A percentile compares a stretch with the other conserved stretches of the same genome.
Conservation (phyloP, 2,888 invertebrate species). For the Diploptera punctata region DNA sequence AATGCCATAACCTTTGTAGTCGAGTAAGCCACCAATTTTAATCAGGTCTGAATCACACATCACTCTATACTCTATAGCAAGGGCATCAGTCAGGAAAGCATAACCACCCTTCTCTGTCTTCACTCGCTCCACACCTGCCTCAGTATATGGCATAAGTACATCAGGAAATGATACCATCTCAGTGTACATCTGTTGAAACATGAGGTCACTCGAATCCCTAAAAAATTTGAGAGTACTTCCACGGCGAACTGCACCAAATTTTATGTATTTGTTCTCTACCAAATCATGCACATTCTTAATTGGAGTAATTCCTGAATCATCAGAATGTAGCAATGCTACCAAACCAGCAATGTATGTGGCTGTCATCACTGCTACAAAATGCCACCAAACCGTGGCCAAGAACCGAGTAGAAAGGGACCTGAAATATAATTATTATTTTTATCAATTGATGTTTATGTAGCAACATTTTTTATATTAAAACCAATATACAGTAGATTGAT, state of each 20-base stretch:
- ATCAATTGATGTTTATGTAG: too few species aligned
- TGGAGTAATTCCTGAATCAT: neutral
- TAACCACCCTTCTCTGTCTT: neutral
- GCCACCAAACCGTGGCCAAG: neutral
- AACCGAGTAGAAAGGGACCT: neutral
- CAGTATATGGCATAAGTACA: neutral
- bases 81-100: neutral
- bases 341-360: neutral
- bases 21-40: neutral
- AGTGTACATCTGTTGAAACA: neutral
- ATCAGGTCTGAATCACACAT: neutral
- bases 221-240: neutral
- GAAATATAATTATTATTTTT: too few species aligned
- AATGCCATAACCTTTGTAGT: constrained; percentile 8
- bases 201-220: neutral
- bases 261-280: neutral
- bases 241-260: neutral
- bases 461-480: too few species aligned
- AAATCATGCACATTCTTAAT: neutral
- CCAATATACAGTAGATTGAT: too few species aligned
- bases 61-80: neutral
- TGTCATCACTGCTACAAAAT: neutral
- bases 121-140: neutral
- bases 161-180: neutral
- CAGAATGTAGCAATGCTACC: neutral